Percentiles rank a stretch among this genome's conserved stretches.
Conservation (phyloP, 2,113 vertebrate genomes). For the Callopanchax toddi region DNA sequence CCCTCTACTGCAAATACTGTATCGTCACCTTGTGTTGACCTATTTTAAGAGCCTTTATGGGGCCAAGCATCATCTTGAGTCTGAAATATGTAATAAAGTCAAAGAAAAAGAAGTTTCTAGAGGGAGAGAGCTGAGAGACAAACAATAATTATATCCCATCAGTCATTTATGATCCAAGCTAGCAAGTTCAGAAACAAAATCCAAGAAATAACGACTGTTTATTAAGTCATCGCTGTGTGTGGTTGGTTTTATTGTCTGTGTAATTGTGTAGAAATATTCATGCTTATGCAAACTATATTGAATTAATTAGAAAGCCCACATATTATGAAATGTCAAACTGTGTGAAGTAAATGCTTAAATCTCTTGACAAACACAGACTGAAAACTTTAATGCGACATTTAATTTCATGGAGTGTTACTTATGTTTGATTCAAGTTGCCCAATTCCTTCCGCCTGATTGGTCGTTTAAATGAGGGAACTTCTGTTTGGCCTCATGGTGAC, state of each 20-base stretch:
- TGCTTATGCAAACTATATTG: neutral
- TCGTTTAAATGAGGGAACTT: neutral
- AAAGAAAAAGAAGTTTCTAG: neutral
- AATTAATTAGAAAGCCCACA: neutral
- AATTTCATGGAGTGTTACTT: conserved; percentile 15
- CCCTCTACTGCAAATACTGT: neutral
- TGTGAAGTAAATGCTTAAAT: neutral
- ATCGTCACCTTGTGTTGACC: conserved; percentile 3
- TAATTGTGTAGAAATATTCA: conserved; percentile 3
- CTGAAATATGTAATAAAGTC: conserved; percentile 1
- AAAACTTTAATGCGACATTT: conserved; percentile 3
- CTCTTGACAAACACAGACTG: neutral
- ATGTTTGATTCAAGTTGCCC: neutral
- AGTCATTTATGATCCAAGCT: too few species aligned
- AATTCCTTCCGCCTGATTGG: neutral
- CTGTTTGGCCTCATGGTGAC: neutral
- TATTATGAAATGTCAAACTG: neutral
- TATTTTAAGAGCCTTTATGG: neutral
- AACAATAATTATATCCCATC: too few species aligned
- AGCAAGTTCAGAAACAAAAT: neutral
- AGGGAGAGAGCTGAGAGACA: neutral
- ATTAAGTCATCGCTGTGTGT: neutral
- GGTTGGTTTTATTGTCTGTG: conserved; percentile 8
- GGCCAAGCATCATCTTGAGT: neutral
- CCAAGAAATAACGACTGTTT: neutral